These are phyloP conservation scores for Lanistes nyassanus DNA, from an alignment of 1,140 invertebrate species.

Conservation along the genomic window DNA sequence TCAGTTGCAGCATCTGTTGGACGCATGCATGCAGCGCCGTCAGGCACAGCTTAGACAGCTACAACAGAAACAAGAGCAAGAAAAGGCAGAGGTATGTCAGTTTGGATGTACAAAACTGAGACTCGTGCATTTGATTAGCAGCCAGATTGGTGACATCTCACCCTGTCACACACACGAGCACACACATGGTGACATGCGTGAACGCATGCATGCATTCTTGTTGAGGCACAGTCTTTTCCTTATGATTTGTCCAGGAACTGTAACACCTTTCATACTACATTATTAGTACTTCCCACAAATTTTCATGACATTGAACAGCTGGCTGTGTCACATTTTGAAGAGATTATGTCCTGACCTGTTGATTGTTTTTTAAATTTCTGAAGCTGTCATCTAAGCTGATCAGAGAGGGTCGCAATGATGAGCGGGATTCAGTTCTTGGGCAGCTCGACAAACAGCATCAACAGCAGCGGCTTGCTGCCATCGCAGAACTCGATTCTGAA, in stretches of 20 bases:
- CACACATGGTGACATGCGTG: too few relatives aligned
- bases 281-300: not conserved
- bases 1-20: slow-evolving; percentile 44
- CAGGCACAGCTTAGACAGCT: slow-evolving; percentile 45
- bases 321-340: not conserved
- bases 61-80: slow-evolving; percentile 52
- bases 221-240: too few relatives aligned
- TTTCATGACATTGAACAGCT: not conserved
- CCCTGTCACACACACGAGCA: too few relatives aligned
- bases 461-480: slow-evolving; percentile 44
- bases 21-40: slow-evolving; percentile 44
- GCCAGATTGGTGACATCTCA: too few relatives aligned
- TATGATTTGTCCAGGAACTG: too few relatives aligned
- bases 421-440: slow-evolving; percentile 49
- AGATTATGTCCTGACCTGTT: not conserved
- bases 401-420: slow-evolving; percentile 52
- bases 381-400: slow-evolving; percentile 56
- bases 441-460: slow-evolving; percentile 50
- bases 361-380: slow-evolving; percentile 7
- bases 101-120: not conserved
- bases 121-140: too few relatives aligned
- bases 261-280: too few relatives aligned
- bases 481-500: slow-evolving; percentile 54
- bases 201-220: too few relatives aligned
- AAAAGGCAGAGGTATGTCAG: slow-evolving; percentile 50